Percentiles rank a stretch among this genome's conserved stretches.
Evolutionary conservation across 2,113 vertebrate genomes (phyloP).

Genomic region (Charina bottae): DNA sequence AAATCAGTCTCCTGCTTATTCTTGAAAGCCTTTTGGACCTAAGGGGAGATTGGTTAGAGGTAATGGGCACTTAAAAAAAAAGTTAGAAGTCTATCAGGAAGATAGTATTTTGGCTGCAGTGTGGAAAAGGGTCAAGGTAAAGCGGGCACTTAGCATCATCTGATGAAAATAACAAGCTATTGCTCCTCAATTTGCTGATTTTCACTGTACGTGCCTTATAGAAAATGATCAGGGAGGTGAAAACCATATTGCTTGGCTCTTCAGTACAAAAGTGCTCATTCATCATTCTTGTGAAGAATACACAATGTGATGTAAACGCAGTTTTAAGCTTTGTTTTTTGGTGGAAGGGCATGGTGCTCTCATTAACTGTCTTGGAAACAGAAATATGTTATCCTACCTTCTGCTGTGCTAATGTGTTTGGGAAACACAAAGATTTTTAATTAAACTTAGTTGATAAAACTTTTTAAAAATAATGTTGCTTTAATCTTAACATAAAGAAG

Average conservation of each 20-base stretch:
- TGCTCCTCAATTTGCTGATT: constrained; percentile 19
- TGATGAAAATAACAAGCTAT: constrained; percentile 63
- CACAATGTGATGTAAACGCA: accelerated
- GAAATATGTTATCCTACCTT: neutral
- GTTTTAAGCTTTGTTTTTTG: neutral
- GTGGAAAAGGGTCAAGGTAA: constrained; percentile 34
- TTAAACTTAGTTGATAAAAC: neutral
- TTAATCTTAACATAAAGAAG: neutral
- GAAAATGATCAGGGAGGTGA: constrained; percentile 38
- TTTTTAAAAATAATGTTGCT: neutral
- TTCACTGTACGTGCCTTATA: neutral
- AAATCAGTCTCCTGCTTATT: neutral
- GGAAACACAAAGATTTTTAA: neutral
- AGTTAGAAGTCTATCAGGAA: constrained; percentile 35
- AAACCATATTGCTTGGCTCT: constrained; percentile 31
- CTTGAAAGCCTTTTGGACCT: neutral
- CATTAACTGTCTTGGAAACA: neutral
- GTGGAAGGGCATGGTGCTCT: constrained; percentile 6
- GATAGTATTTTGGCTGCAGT: constrained; percentile 54
- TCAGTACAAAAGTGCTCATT: constrained; percentile 35
- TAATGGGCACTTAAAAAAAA: constrained; percentile 30
- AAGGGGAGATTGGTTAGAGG: neutral
- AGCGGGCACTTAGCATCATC: constrained; percentile 37
- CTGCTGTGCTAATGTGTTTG: neutral
- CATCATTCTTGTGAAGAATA: constrained; percentile 23